A percentile compares a stretch with the other conserved stretches of the same genome.
Evolutionary conservation across 1,140 invertebrate species (phyloP).

Genomic region (Belonocnema kinseyi): DNA sequence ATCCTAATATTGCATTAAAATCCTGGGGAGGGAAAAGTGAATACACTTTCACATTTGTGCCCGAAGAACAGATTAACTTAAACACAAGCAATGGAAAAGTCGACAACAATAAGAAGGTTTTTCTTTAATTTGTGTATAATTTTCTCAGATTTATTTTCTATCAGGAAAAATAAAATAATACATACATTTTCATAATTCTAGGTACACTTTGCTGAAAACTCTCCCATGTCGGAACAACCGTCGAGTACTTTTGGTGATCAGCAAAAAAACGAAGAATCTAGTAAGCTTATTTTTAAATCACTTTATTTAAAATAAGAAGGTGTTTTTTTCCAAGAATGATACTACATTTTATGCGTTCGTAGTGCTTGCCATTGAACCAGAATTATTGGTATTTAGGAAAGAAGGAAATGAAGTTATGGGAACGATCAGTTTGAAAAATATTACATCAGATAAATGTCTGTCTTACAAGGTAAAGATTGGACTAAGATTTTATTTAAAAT

Average conservation of each 20-base stretch:
- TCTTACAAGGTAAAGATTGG: slow-evolving; percentile 82
- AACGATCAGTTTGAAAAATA: slow-evolving; percentile 82
- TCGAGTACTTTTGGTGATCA: slow-evolving; percentile 63
- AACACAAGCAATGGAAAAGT: slow-evolving; percentile 73
- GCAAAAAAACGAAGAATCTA: slow-evolving; percentile 55
- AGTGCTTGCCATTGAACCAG: slow-evolving; percentile 76
- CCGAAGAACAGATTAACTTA: slow-evolving; percentile 74
- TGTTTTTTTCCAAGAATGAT: not conserved
- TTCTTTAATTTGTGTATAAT: slow-evolving; percentile 31
- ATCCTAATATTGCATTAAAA: slow-evolving; percentile 83
- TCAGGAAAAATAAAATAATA: slow-evolving; percentile 1
- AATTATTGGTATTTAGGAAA: slow-evolving; percentile 80
- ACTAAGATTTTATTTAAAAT: not conserved
- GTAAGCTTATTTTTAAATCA: slow-evolving; percentile 48
- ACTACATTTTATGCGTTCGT: slow-evolving; percentile 40
- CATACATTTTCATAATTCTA: slow-evolving; percentile 48
- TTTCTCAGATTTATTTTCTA: slow-evolving; percentile 33
- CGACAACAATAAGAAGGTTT: slow-evolving; percentile 74
- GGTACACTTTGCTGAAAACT: slow-evolving; percentile 80
- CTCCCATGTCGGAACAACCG: slow-evolving; percentile 73
- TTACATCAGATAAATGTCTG: slow-evolving; percentile 78
- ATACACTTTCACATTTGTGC: slow-evolving; percentile 84
- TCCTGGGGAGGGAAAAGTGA: slow-evolving; percentile 92
- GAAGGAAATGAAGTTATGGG: slow-evolving; percentile 81
- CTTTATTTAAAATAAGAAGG: not conserved